A percentile compares a stretch with the other conserved stretches of the same genome.
Conservation (phyloP, 2,888 invertebrate species). For the Smittia aterrima region DNA sequence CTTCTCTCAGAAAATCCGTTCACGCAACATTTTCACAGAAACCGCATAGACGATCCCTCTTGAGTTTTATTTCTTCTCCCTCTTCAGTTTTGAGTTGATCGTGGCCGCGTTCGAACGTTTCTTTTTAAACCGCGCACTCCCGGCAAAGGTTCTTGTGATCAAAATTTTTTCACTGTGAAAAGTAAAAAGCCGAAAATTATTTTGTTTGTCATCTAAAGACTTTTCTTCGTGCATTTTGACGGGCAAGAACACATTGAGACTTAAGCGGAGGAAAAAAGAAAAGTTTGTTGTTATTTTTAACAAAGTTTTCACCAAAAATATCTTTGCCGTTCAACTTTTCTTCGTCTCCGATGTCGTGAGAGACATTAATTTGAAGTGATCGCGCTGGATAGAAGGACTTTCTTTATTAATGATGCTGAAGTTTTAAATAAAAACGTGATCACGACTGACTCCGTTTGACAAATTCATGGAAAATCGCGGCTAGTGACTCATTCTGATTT, state of each 20-base stretch:
- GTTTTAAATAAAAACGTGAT: background rate
- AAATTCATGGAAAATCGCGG: background rate
- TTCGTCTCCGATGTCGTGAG: background rate
- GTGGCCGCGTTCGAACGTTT: slow-evolving; percentile 32
- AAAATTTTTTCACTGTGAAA: background rate
- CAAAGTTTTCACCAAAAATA: background rate
- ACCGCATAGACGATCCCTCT: slow-evolving; percentile 6
- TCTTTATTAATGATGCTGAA: too few species aligned
- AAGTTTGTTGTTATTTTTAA: background rate
- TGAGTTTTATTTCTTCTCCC: background rate
- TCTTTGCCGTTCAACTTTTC: background rate
- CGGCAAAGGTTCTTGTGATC: background rate
- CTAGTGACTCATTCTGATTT: background rate
- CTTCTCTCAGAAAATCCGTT: background rate
- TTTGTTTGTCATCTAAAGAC: background rate
- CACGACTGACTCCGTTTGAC: too few species aligned
- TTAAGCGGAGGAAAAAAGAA: background rate
- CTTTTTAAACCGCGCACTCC: background rate
- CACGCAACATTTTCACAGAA: background rate
- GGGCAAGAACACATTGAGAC: background rate
- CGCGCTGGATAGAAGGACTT: background rate
- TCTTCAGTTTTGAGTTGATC: slow-evolving; percentile 36
- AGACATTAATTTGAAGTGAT: background rate
- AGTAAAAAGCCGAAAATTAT: background rate
- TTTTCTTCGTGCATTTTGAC: background rate